Percentiles rank a stretch among this genome's conserved stretches.
Conservation (phyloP, 1,140 invertebrate species). For the Drosophila chauvacae region DNA sequence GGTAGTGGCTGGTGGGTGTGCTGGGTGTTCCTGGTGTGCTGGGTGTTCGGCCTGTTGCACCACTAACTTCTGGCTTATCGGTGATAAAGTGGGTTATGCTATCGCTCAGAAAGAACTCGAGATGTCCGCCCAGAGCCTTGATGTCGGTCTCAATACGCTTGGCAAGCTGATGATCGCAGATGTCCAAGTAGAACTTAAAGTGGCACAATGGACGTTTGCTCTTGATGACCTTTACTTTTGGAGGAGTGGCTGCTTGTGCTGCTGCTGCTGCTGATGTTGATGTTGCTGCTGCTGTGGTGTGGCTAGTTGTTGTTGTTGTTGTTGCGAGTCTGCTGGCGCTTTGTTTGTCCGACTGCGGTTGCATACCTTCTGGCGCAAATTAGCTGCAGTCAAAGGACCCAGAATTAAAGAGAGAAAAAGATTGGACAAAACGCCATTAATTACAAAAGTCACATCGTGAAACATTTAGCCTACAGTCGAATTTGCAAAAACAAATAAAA, state of each 20-base stretch:
- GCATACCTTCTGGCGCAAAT: constrained; percentile 84
- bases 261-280: constrained; percentile 55
- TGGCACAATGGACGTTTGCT: constrained; percentile 86
- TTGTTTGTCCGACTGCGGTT: constrained; percentile 84
- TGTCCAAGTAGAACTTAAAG: constrained; percentile 89
- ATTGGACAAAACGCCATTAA: constrained; percentile 45
- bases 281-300: constrained; percentile 52
- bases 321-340: constrained; percentile 80
- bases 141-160: constrained; percentile 88
- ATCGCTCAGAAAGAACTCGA: constrained; percentile 87
- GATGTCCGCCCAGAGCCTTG: constrained; percentile 88
- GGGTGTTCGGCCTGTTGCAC: constrained; percentile 49
- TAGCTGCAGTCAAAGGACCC: constrained; percentile 63
- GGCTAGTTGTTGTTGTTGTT: constrained; percentile 58
- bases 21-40: constrained; percentile 54
- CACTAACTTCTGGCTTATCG: constrained; percentile 83
- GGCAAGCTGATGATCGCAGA: constrained; percentile 87
- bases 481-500: constrained; percentile 10
- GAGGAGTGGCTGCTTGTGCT: constrained; percentile 41
- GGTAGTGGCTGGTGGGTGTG: constrained; percentile 37
- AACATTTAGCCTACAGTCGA: constrained; percentile 21
- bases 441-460: constrained; percentile 17
- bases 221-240: constrained; percentile 84
- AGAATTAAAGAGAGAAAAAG: constrained; percentile 57
- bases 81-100: constrained; percentile 87